Evolutionary conservation across 1,140 invertebrate species (phyloP), one percentile per base, ranked within the genome.

Genomic region (Saccostrea cuccullata): DNA sequence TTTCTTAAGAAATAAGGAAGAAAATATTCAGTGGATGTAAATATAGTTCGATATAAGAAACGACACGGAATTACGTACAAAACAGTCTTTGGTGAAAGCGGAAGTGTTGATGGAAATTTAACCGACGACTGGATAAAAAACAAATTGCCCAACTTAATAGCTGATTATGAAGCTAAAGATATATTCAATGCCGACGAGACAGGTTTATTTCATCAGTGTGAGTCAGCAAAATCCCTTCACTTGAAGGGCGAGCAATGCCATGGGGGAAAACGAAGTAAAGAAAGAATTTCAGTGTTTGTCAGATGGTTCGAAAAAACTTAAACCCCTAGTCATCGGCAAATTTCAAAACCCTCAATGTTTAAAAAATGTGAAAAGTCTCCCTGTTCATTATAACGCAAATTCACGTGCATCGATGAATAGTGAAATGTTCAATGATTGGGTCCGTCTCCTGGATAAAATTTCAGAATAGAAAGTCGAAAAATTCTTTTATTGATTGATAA

Each of bases 251-350:
- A 83, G 5, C 26, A 83, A 9, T 83, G 82, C 8, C 82, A 83
- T 36, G 82, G 82, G 4, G 82, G 82, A 8, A 83, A 83, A 47
- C 40, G 26, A 4, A 83, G 82, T 36, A 83, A 83, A 20, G 82
- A 83, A 83, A 17, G 23, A 47, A 36, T 36, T 20, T 20, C 82
- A 36, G 9, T 36, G 4, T 83, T 26, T 4, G 8, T 20, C 9
- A 8, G 82, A 83, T 20, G 82, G 82, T 83, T 83, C 82, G 36
- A 36, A 83, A 83, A 83, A 83, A 36, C 40, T 83, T 5, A 83
- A 83, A 83, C 82, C 82, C 6, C 9, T 83, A 20, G 40, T 83
- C 12, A 83, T 83, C 30, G 82, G 26, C 17, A 83, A 83, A 83
- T 83, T 83, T 20, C 8, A 83, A 83, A 83, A 83, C 36, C 40